These are phyloP conservation scores for Tetramorium bicarinatum DNA, from an alignment of 2,888 invertebrate genomes.

Conservation along the genomic window DNA sequence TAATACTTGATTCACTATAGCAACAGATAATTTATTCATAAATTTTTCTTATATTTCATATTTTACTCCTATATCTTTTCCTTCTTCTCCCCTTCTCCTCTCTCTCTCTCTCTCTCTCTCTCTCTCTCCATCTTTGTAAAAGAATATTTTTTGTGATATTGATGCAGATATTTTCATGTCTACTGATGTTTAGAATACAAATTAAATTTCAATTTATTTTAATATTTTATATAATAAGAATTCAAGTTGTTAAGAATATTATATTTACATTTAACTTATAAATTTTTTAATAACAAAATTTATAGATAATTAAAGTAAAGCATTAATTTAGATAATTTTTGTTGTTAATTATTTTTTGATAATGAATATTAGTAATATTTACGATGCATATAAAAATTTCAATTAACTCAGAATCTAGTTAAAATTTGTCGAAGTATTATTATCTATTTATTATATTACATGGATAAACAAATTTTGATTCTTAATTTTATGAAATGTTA, in stretches of 20 bases:
- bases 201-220: neutral
- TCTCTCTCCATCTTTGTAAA: neutral
- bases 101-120: neutral
- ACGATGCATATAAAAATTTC: neutral
- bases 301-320: neutral
- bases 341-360: neutral
- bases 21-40: slow-evolving; percentile 1
- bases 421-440: neutral
- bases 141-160: neutral
- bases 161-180: neutral
- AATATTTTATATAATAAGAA: neutral
- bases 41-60: neutral
- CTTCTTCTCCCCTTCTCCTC: neutral
- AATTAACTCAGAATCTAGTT: neutral
- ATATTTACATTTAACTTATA: neutral
- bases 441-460: neutral
- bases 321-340: neutral
- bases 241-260: neutral
- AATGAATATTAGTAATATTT: neutral
- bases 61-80: too few relatives aligned
- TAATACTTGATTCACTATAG: neutral
- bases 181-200: neutral
- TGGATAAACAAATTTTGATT: neutral
- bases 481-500: neutral
- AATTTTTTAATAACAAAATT: neutral